Conservation (phyloP, 2,113 vertebrate genomes). For the Myxocyprinus asiaticus region DNA sequence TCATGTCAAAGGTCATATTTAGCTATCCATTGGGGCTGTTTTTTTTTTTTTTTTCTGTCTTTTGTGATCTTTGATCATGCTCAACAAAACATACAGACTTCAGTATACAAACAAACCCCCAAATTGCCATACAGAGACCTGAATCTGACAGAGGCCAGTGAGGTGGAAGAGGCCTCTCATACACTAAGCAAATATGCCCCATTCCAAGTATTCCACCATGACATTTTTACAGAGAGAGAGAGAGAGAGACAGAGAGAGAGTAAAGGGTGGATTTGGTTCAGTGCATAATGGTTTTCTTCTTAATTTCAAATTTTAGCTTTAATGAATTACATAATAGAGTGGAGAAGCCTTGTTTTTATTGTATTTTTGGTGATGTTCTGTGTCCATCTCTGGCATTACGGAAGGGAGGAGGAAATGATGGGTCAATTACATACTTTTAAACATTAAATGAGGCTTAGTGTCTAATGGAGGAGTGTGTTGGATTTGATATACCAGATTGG, state of each 20-base stretch:
- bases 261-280: not conserved
- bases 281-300: not conserved
- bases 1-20: no score
- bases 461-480: conserved; percentile 19
- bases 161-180: conserved; percentile 3
- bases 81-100: not conserved
- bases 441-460: conserved; percentile 29
- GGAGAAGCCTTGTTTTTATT: no score
- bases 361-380: no score
- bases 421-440: conserved; percentile 11
- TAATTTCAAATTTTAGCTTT: not conserved
- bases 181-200: not conserved
- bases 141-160: not conserved
- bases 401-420: not conserved
- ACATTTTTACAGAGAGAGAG: conserved; percentile 8
- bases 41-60: no score
- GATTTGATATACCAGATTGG: conserved; percentile 22
- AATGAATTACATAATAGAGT: no score
- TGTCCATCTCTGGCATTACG: not conserved
- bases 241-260: not conserved
- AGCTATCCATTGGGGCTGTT: no score
- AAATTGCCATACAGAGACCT: no score
- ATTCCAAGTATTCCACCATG: not conserved
- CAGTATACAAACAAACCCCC: no score
- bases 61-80: no score